Conservation (phyloP, 2,888 invertebrate genomes). For the Trichopoda pennipes region DNA sequence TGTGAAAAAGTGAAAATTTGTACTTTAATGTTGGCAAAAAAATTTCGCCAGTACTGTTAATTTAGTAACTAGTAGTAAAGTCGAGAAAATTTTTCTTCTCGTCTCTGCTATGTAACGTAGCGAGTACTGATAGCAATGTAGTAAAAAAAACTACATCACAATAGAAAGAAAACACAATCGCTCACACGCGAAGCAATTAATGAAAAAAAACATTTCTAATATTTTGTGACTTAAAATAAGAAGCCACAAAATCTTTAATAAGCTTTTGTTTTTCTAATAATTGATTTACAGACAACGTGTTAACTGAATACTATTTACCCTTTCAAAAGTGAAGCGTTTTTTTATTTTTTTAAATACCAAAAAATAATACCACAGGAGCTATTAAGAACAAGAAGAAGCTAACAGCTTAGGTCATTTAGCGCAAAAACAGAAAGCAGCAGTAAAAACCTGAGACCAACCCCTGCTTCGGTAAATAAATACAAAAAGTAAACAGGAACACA, state of each 20-base stretch:
- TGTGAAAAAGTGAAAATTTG: slow-evolving; percentile 24
- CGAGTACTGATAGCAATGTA: slow-evolving; percentile 47
- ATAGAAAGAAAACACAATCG: slow-evolving; percentile 29
- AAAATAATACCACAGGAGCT: slow-evolving; percentile 51
- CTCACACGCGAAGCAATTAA: slow-evolving; percentile 46
- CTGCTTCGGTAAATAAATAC: slow-evolving; percentile 33
- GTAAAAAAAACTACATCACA: slow-evolving; percentile 50
- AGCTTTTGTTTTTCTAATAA: not conserved
- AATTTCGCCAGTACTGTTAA: slow-evolving; percentile 67
- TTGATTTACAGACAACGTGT: slow-evolving; percentile 47
- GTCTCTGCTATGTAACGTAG: slow-evolving; percentile 27
- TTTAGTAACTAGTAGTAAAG: slow-evolving; percentile 63
- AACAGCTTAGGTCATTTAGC: slow-evolving; percentile 49
- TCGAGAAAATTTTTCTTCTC: slow-evolving; percentile 66
- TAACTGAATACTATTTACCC: slow-evolving; percentile 8
- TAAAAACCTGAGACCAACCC: slow-evolving; percentile 53
- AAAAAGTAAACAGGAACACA: not conserved
- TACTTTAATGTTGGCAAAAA: slow-evolving; percentile 58
- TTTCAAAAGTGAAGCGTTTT: slow-evolving; percentile 26
- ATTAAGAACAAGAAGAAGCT: slow-evolving; percentile 38
- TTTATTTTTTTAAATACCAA: not conserved
- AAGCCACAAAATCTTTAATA: not conserved
- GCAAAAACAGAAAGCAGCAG: slow-evolving; percentile 38
- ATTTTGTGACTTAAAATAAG: not conserved
- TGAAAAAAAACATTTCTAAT: slow-evolving; percentile 21